Evolutionary conservation across 1,140 invertebrate genomes (phyloP).

Genomic region (Drosophila novamexicana): DNA sequence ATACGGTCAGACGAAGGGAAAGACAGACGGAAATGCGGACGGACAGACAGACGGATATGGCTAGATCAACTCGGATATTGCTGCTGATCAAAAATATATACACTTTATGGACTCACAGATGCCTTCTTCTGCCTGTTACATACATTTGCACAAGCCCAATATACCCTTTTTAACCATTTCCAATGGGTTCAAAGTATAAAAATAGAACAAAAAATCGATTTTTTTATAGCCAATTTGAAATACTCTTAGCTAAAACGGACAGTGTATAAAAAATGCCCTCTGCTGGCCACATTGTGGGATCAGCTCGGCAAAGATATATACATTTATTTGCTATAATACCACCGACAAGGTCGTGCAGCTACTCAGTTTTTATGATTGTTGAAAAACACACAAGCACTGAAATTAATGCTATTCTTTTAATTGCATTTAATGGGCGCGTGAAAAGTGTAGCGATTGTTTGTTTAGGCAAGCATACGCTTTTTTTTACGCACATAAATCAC

Average conservation of each 20-base stretch:
- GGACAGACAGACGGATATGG: too few relatives aligned
- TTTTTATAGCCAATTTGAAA: too few relatives aligned
- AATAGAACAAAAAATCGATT: too few relatives aligned
- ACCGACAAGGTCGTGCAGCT: slow-evolving; percentile 12
- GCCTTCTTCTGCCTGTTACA: too few relatives aligned
- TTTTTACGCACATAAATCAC: slow-evolving; percentile 8
- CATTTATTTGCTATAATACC: slow-evolving; percentile 15
- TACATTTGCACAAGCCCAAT: too few relatives aligned
- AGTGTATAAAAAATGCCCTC: not conserved
- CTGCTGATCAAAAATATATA: too few relatives aligned
- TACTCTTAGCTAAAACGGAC: not conserved
- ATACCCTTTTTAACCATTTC: too few relatives aligned
- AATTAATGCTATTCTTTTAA: slow-evolving; percentile 35
- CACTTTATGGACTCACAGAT: too few relatives aligned
- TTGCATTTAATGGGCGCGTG: slow-evolving; percentile 35
- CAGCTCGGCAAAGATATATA: slow-evolving; percentile 2
- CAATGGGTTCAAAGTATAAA: too few relatives aligned
- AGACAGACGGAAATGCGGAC: too few relatives aligned
- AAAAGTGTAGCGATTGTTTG: slow-evolving; percentile 25
- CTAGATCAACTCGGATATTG: too few relatives aligned
- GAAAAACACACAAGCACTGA: slow-evolving; percentile 9
- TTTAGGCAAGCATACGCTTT: slow-evolving; percentile 3
- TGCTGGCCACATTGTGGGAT: not conserved
- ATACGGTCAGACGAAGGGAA: too few relatives aligned
- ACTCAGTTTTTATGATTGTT: slow-evolving; percentile 27